Conservation (phyloP, 1,140 invertebrate species). For the Anastrepha ludens region DNA sequence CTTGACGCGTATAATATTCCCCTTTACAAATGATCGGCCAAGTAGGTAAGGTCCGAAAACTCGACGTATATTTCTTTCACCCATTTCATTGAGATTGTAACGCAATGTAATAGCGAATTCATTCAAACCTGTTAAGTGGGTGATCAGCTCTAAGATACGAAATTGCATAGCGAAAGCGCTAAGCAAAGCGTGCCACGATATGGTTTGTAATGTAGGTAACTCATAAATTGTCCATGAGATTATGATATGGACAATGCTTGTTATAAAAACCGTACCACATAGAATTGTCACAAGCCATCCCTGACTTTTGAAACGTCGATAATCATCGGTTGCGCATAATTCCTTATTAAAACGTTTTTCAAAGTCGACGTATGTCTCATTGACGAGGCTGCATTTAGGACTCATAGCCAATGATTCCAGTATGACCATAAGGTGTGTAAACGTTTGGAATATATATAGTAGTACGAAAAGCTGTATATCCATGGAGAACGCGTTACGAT, state of each 20-base stretch:
- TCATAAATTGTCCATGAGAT: not conserved
- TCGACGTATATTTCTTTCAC: constrained; percentile 44
- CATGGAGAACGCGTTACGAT: not conserved
- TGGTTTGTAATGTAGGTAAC: too few relatives aligned
- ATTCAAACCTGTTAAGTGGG: not conserved
- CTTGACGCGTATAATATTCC: not conserved
- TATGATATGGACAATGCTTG: not conserved
- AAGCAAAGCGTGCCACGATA: not conserved
- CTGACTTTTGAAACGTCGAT: not conserved
- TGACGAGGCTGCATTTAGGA: not conserved
- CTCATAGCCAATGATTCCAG: not conserved
- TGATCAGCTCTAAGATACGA: constrained; percentile 1
- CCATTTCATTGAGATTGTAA: constrained; percentile 14
- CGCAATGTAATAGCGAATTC: not conserved
- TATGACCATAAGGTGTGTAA: not conserved
- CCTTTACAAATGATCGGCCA: not conserved
- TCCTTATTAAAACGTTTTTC: constrained; percentile 14
- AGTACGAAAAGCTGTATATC: not conserved
- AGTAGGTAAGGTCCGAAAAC: not conserved
- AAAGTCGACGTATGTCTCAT: not conserved
- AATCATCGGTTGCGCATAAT: not conserved
- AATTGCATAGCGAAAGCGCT: not conserved
- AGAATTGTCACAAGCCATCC: constrained; percentile 1
- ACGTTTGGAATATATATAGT: not conserved
- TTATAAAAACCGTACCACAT: not conserved